phyloP scores from a whole-genome alignment of 2,888 invertebrate genomes.

The Melinaea marsaeus region DNA sequence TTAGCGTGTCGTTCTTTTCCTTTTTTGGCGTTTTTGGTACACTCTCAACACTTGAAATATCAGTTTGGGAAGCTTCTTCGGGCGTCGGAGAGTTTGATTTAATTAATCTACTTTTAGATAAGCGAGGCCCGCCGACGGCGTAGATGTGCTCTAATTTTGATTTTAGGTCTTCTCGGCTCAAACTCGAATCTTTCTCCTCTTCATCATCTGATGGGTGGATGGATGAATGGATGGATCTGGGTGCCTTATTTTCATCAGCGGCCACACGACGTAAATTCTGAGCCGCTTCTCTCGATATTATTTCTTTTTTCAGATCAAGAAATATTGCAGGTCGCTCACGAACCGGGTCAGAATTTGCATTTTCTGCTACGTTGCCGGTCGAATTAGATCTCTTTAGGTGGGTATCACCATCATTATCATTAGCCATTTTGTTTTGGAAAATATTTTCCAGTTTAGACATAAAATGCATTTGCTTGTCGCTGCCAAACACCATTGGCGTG shows the following conservation, averaged over 20 bases:
- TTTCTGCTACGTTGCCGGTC: slow-evolving; percentile 54
- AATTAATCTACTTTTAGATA: slow-evolving; percentile 54
- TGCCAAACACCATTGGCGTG: slow-evolving; percentile 43
- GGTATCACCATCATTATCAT: slow-evolving; percentile 48
- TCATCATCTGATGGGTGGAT: slow-evolving; percentile 28
- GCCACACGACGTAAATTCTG: slow-evolving; percentile 51
- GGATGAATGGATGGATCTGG: slow-evolving; percentile 13
- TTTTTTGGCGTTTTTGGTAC: slow-evolving; percentile 58
- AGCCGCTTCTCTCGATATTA: slow-evolving; percentile 47
- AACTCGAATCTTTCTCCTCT: slow-evolving; percentile 46
- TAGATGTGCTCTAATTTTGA: slow-evolving; percentile 66
- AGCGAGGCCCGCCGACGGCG: slow-evolving; percentile 55
- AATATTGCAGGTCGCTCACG: slow-evolving; percentile 51
- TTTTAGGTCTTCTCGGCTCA: slow-evolving; percentile 64
- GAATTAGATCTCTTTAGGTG: slow-evolving; percentile 60
- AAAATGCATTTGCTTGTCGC: slow-evolving; percentile 52
- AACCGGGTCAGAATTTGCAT: slow-evolving; percentile 40
- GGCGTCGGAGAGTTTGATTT: slow-evolving; percentile 63
- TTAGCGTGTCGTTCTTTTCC: slow-evolving; percentile 69
- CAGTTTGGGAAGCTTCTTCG: slow-evolving; percentile 58
- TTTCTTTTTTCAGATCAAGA: slow-evolving; percentile 60
- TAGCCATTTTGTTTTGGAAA: slow-evolving; percentile 56
- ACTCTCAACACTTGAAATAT: slow-evolving; percentile 57
- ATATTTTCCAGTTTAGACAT: slow-evolving; percentile 67
- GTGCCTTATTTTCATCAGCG: slow-evolving; percentile 36